Evolutionary conservation across 92 coral and sea anemone species (phyloP).

Genomic region (Siderastrea radians): DNA sequence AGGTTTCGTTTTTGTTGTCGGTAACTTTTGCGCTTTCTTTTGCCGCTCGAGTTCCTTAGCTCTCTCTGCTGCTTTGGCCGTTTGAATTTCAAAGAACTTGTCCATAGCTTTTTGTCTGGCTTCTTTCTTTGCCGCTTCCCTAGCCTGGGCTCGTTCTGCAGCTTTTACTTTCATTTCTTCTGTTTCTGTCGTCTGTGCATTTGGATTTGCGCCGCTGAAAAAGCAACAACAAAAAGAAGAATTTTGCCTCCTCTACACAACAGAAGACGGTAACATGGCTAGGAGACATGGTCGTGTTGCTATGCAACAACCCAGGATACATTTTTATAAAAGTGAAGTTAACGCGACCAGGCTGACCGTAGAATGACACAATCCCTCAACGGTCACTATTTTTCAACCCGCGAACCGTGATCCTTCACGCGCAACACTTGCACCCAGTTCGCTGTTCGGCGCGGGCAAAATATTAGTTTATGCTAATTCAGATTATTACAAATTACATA

Average conservation of each 20-base stretch:
- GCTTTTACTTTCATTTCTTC: slow-evolving; percentile 79
- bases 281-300: too few species aligned
- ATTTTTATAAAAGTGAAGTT: too few species aligned
- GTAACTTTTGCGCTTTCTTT: slow-evolving; percentile 40
- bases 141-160: slow-evolving; percentile 68
- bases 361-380: too few species aligned
- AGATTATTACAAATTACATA: too few species aligned
- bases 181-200: slow-evolving; percentile 87
- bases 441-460: too few species aligned
- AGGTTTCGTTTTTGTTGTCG: slow-evolving; percentile 20
- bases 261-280: neutral
- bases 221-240: neutral
- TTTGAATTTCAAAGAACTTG: slow-evolving; percentile 70
- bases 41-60: slow-evolving; percentile 69
- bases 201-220: slow-evolving; percentile 95
- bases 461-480: too few species aligned
- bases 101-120: slow-evolving; percentile 88
- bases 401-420: too few species aligned
- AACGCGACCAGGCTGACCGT: too few species aligned
- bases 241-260: neutral
- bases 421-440: too few species aligned
- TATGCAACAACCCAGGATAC: too few species aligned
- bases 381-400: too few species aligned
- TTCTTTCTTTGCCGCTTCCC: slow-evolving; percentile 70
- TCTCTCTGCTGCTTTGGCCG: slow-evolving; percentile 66